These are phyloP conservation scores for Hydrochoerus hydrochaeris DNA, from an alignment of 2,113 vertebrate species.

Conservation along the genomic window DNA sequence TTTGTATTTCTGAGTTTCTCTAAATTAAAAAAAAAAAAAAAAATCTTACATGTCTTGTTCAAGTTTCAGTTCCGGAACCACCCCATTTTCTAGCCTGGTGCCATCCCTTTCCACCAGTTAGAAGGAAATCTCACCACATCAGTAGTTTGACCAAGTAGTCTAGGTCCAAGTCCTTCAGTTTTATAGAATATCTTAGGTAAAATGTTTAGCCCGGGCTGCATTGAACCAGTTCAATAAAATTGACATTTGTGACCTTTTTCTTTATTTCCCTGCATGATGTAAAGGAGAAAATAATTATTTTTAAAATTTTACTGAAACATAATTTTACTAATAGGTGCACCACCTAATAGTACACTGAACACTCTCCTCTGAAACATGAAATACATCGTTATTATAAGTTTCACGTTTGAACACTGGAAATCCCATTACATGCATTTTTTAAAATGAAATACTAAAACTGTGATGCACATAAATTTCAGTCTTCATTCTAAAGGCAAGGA, in stretches of 20 bases:
- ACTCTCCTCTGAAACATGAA: background rate
- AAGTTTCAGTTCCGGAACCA: background rate
- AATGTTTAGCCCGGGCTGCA: background rate
- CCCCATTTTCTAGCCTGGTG: background rate
- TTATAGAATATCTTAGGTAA: background rate
- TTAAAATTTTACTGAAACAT: background rate
- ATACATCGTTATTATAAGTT: background rate
- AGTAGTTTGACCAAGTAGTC: background rate
- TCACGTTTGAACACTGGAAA: background rate
- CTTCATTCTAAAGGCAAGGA: background rate
- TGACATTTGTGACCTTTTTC: background rate
- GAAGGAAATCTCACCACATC: background rate
- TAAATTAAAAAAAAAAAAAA: background rate
- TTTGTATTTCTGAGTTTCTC: background rate
- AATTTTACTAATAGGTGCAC: no score
- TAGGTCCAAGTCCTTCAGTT: background rate
- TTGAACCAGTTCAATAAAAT: background rate
- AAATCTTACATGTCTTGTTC: background rate
- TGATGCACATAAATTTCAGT: background rate
- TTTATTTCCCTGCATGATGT: background rate
- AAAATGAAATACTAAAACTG: background rate
- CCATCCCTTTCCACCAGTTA: background rate
- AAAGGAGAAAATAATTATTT: background rate
- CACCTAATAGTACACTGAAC: background rate
- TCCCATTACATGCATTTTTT: background rate